phyloP scores from a whole-genome alignment of 2,113 vertebrate species.

The Elaphurus davidianus region DNA sequence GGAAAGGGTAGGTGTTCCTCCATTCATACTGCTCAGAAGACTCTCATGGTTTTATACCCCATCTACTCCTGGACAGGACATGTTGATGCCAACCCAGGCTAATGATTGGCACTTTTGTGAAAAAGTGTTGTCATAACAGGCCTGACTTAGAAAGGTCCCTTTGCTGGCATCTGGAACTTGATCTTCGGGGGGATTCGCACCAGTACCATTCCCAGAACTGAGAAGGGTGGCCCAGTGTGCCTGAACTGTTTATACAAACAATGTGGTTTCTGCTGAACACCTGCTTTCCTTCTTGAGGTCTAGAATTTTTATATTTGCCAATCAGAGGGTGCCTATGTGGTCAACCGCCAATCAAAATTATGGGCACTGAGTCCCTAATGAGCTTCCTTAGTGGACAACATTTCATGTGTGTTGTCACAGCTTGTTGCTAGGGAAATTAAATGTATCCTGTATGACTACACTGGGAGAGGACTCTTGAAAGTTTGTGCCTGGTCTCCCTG shows the following conservation, averaged over 20 bases:
- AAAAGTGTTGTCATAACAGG: neutral
- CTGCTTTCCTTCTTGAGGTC: constrained; percentile 49
- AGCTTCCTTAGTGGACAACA: neutral
- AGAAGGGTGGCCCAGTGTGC: constrained; percentile 19
- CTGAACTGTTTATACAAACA: constrained; percentile 32
- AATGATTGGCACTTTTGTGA: constrained; percentile 15
- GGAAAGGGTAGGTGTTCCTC: neutral
- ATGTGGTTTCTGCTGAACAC: neutral
- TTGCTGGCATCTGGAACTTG: constrained; percentile 27
- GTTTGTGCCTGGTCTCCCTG: neutral
- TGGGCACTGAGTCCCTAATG: neutral
- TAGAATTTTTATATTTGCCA: constrained; percentile 44
- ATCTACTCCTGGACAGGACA: neutral
- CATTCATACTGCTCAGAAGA: constrained; percentile 22
- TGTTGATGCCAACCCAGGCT: neutral
- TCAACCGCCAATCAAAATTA: neutral
- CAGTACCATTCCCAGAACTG: constrained; percentile 23
- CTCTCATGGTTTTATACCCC: neutral
- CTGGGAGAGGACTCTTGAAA: constrained; percentile 2
- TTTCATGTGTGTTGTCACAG: neutral
- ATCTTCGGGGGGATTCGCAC: neutral
- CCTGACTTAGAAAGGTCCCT: constrained; percentile 25
- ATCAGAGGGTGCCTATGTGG: neutral
- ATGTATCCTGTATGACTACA: neutral
- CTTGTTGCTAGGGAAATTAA: constrained; percentile 6